A percentile compares a stretch with the other conserved stretches of the same genome.
Evolutionary conservation across 2,113 vertebrate species (phyloP).

Genomic region (Chrysochloris asiatica): DNA sequence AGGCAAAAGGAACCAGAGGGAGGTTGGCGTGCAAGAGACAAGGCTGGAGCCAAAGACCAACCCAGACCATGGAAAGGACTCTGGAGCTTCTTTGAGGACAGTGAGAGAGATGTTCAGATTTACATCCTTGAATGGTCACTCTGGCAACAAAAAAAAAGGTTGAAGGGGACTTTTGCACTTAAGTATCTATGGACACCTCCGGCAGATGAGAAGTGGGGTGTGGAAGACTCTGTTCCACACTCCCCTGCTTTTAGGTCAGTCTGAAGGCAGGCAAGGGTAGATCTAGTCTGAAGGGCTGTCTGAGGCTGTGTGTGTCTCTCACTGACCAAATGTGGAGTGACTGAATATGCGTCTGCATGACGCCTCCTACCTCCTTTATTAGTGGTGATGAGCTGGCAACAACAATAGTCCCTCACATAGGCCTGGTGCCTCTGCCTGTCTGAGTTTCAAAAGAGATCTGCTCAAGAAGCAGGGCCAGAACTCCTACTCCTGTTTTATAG

Average conservation of each 20-base stretch:
- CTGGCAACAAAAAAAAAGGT: neutral
- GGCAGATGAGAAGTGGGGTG: neutral
- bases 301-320: constrained; percentile 35
- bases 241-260: neutral
- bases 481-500: neutral
- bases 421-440: neutral
- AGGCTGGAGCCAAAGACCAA: neutral
- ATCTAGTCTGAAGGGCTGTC: neutral
- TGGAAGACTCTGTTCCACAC: neutral
- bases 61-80: neutral
- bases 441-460: constrained; percentile 8
- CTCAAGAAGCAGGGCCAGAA: constrained; percentile 34
- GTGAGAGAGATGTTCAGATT: neutral
- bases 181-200: neutral
- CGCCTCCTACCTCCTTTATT: constrained; percentile 40
- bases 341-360: neutral
- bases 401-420: neutral
- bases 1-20: neutral
- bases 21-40: neutral
- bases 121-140: neutral
- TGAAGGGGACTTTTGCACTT: neutral
- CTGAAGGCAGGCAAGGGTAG: neutral
- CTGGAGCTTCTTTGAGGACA: neutral
- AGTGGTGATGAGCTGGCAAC: constrained; percentile 22
- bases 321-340: neutral